Evolutionary conservation across 2,113 vertebrate genomes (phyloP).

Genomic region (Neotragus pygmaeus): DNA sequence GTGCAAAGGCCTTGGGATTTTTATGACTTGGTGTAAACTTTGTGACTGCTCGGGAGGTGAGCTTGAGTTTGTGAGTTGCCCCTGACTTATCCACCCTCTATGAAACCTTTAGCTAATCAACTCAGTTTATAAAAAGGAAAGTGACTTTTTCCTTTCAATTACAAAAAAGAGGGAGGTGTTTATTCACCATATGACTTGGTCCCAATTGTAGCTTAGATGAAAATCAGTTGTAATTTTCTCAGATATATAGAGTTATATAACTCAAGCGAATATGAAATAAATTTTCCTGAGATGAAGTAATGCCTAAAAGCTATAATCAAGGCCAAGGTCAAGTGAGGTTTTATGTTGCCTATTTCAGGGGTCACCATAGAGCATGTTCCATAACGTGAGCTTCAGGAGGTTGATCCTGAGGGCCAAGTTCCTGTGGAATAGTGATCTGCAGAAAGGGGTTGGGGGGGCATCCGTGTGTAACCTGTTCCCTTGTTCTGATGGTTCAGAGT

Average conservation of each 20-base stretch:
- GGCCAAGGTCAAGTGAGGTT: constrained; percentile 60
- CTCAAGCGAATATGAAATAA: constrained; percentile 38
- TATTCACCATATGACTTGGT: constrained; percentile 28
- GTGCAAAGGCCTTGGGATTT: neutral
- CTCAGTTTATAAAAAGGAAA: constrained; percentile 45
- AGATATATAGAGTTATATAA: constrained; percentile 38
- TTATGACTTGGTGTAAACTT: neutral
- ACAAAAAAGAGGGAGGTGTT: neutral
- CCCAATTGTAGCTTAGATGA: constrained; percentile 17
- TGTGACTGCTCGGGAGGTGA: neutral
- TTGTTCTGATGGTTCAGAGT: neutral
- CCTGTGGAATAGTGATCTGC: neutral
- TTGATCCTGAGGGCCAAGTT: neutral
- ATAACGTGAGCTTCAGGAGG: constrained; percentile 44
- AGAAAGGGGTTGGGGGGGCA: neutral
- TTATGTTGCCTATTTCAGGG: constrained; percentile 59
- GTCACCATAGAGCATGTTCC: constrained; percentile 45
- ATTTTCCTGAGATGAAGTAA: constrained; percentile 44
- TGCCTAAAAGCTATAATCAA: constrained; percentile 67
- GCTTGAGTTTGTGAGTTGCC: neutral
- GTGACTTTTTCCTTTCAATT: constrained; percentile 24
- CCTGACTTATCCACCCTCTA: neutral
- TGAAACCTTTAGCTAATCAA: constrained; percentile 13
- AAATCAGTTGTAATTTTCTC: constrained; percentile 67
- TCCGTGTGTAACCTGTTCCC: neutral